Evolutionary conservation across 2,797 vertebrate genomes (phyloP).

Genomic region (Chaetodon trifasciatus): DNA sequence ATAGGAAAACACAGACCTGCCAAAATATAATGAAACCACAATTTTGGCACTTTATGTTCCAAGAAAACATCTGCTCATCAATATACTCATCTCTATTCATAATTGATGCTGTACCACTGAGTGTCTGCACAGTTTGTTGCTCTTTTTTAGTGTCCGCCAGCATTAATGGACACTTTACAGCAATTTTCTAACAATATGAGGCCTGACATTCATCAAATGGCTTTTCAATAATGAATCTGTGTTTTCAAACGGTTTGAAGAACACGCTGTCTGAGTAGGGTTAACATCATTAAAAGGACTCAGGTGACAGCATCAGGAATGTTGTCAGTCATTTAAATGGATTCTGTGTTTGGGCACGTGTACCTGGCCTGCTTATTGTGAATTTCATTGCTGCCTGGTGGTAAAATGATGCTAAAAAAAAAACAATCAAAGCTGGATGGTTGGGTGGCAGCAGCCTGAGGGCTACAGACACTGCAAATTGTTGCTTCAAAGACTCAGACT

Average conservation of each 20-base stretch:
- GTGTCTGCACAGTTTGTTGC: background rate
- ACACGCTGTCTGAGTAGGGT: background rate
- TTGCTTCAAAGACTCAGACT: constrained; percentile 45
- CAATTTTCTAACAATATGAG: constrained; percentile 29
- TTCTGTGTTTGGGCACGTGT: constrained; percentile 12
- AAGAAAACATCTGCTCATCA: constrained; percentile 32
- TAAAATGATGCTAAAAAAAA: constrained; percentile 19
- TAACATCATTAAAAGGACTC: constrained; percentile 17
- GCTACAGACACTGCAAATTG: background rate
- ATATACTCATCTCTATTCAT: constrained; percentile 11
- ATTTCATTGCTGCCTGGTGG: constrained; percentile 15
- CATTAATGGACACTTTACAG: constrained; percentile 30
- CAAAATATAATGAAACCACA: background rate
- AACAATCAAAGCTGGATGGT: constrained; percentile 27
- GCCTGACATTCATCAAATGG: constrained; percentile 13
- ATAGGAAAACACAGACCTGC: background rate
- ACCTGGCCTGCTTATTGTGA: constrained; percentile 30
- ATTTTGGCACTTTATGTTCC: background rate
- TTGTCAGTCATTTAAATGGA: constrained; percentile 24
- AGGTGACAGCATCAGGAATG: constrained; percentile 20
- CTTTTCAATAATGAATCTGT: constrained; percentile 12
- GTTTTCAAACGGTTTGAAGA: constrained; percentile 1
- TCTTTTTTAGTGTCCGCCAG: constrained; percentile 6
- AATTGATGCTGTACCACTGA: background rate
- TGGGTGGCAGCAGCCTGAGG: constrained; percentile 38